Percentiles rank a stretch among this genome's conserved stretches.
Conservation (phyloP, 2,113 vertebrate genomes). For the Dromaius novaehollandiae region DNA sequence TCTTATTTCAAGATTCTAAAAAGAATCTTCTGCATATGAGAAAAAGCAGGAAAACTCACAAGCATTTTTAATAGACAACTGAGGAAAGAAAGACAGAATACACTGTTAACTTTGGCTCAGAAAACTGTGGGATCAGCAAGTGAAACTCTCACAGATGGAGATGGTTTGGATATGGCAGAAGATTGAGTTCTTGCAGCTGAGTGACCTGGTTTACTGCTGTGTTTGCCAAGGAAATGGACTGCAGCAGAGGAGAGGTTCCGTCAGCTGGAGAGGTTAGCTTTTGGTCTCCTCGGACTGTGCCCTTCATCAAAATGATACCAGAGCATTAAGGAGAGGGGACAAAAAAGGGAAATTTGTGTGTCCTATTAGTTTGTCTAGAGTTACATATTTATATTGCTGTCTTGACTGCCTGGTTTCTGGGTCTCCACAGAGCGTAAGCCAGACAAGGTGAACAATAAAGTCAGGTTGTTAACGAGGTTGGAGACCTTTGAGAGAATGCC, state of each 20-base stretch:
- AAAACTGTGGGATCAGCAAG: neutral
- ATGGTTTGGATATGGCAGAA: neutral
- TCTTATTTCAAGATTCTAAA: neutral
- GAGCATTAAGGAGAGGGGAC: neutral
- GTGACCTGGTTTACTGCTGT: neutral
- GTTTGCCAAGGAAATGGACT: neutral
- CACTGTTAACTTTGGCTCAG: neutral
- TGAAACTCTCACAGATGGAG: neutral
- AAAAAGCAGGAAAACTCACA: neutral
- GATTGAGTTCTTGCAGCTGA: neutral
- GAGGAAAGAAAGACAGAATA: neutral
- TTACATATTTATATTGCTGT: neutral
- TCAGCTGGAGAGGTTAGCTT: neutral
- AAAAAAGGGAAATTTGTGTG: neutral
- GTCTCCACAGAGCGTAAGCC: neutral
- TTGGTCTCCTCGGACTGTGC: neutral
- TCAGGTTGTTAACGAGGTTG: slow-evolving; percentile 6
- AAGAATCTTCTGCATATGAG: neutral
- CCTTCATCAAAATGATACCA: neutral
- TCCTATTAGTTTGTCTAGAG: slow-evolving; percentile 23
- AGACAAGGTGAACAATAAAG: slow-evolving; percentile 14
- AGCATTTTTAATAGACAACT: neutral
- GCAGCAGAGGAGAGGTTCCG: neutral
- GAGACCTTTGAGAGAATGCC: neutral
- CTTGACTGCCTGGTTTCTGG: slow-evolving; percentile 20